These are phyloP conservation scores for Himantopus leucocephalus DNA, from an alignment of 2,113 vertebrate genomes.

Conservation along the genomic window DNA sequence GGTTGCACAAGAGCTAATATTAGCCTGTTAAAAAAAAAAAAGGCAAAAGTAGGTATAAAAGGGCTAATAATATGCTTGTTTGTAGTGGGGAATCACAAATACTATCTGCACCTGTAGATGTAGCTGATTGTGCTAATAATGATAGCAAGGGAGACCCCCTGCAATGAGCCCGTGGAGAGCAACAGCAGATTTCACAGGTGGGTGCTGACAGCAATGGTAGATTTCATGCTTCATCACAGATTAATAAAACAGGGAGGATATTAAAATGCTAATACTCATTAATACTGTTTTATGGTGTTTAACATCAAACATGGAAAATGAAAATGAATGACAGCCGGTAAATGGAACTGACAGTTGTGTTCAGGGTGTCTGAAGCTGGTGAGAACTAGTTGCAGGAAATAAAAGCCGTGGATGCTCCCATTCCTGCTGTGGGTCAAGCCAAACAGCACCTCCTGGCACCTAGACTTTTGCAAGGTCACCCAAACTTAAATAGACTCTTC, in stretches of 20 bases:
- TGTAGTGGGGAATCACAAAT: neutral
- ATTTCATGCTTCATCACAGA: slow-evolving; percentile 59
- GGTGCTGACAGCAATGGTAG: slow-evolving; percentile 23
- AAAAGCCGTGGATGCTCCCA: neutral
- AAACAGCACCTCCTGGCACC: neutral
- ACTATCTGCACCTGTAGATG: neutral
- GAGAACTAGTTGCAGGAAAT: neutral
- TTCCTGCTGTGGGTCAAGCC: neutral
- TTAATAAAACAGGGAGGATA: slow-evolving; percentile 37
- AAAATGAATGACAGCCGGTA: slow-evolving; percentile 60
- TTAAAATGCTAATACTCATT: slow-evolving; percentile 69
- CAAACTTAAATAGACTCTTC: neutral
- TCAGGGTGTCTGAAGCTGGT: neutral
- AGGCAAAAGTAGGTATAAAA: neutral
- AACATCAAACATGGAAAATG: slow-evolving; percentile 63
- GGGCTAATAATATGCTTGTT: neutral
- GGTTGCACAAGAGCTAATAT: neutral
- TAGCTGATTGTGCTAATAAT: neutral
- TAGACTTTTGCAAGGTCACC: neutral
- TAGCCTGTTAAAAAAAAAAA: neutral
- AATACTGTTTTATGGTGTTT: slow-evolving; percentile 64
- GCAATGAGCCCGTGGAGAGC: neutral
- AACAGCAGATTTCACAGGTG: slow-evolving; percentile 51
- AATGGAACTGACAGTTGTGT: slow-evolving; percentile 61
- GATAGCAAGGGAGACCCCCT: neutral